phyloP scores from a whole-genome alignment of 2,888 invertebrate species.

The Polymixis lichenea region DNA sequence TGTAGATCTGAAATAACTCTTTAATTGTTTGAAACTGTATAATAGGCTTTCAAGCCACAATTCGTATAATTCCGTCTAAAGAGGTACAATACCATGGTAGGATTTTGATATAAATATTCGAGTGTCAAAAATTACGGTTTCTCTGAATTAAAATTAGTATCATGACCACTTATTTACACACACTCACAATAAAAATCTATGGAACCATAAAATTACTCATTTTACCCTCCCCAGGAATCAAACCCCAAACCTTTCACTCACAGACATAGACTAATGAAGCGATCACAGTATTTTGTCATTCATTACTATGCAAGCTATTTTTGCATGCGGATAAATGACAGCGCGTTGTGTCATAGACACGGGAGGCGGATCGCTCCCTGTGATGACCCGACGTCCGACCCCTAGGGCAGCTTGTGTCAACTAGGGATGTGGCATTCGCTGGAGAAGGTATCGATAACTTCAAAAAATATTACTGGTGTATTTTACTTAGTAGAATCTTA shows the following conservation, averaged over 20 bases:
- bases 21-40: slow-evolving; percentile 58
- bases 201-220: not conserved
- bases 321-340: slow-evolving; percentile 77
- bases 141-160: not conserved
- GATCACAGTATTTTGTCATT: slow-evolving; percentile 50
- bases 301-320: slow-evolving; percentile 66
- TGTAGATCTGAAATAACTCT: slow-evolving; percentile 66
- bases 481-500: no score
- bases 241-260: slow-evolving; percentile 19
- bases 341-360: slow-evolving; percentile 80
- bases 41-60: slow-evolving; percentile 41
- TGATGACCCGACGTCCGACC: slow-evolving; percentile 83
- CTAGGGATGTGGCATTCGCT: slow-evolving; percentile 66
- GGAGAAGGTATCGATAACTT: slow-evolving; percentile 21
- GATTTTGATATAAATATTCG: not conserved
- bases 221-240: not conserved
- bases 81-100: not conserved
- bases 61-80: slow-evolving; percentile 17
- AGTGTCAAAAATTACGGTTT: not conserved
- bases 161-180: not conserved
- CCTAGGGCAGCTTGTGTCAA: slow-evolving; percentile 72
- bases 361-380: slow-evolving; percentile 78
- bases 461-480: no score
- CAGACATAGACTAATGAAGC: slow-evolving; percentile 42
- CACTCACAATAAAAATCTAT: not conserved